Conservation (phyloP, 92 coral and sea anemone species). For the Hydrozoanthus gracilis region DNA sequence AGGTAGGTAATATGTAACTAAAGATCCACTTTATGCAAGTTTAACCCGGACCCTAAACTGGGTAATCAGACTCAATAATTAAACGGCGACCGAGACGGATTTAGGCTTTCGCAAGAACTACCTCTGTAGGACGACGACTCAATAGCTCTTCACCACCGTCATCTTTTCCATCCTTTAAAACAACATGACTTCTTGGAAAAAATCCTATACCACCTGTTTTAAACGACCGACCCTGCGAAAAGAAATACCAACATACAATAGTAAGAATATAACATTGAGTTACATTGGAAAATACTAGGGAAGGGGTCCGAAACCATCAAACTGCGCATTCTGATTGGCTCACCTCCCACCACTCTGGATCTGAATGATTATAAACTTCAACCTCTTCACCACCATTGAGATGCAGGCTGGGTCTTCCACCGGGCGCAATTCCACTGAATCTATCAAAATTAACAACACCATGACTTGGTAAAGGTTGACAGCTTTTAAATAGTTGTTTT, state of each 20-base stretch:
- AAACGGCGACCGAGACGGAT: not conserved
- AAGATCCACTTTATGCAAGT: no score
- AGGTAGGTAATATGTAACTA: no score
- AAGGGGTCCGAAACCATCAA: not conserved
- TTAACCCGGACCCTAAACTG: not conserved
- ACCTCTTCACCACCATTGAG: conserved; percentile 88
- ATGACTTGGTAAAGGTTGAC: not conserved
- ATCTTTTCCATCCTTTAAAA: conserved; percentile 46
- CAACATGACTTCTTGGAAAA: conserved; percentile 89
- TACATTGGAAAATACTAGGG: not conserved
- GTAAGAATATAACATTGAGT: not conserved
- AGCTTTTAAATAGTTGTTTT: not conserved
- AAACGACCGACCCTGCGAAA: conserved; percentile 80
- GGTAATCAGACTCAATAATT: not conserved
- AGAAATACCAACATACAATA: not conserved
- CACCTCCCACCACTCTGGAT: conserved; percentile 99
- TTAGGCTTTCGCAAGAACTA: not conserved
- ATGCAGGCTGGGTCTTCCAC: conserved; percentile 76
- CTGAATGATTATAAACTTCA: conserved; percentile 76
- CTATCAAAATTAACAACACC: conserved; percentile 47
- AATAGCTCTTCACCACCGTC: conserved; percentile 29
- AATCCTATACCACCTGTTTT: conserved; percentile 82
- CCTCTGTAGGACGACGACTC: conserved; percentile 43
- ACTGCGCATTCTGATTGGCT: not conserved
- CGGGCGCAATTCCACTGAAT: conserved; percentile 94